Base-by-base conservation (phyloP, 2,113 vertebrate species). In the Gasterosteus aculeatus region DNA sequence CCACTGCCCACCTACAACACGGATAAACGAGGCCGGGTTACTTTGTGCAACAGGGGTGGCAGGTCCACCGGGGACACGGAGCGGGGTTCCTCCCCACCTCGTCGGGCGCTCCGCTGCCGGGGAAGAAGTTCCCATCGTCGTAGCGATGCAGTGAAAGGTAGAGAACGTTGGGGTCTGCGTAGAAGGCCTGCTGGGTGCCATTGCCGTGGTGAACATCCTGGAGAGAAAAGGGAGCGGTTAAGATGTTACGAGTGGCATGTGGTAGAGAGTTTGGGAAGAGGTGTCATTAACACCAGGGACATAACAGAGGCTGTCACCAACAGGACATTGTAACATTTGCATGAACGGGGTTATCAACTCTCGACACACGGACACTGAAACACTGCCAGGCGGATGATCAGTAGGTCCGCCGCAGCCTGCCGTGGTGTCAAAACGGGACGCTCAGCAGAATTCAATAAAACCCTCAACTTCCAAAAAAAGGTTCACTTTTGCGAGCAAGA, bases 101-200 rank as follows among this genome's bases (percentile, higher is more conserved):
- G 0, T 99, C 97, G 0, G 97, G 97, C 2, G 97, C 97, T 1
- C 98, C 98, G 0, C 98, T 99, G 92, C 98, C 98, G 0, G 98
- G 98, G 80, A 99, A 99, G 94, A 98, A 99, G 95, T 99, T 99
- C 19, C 98, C 98, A 0, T 99, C 97, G 0, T 99, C 98, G 2
- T 97, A 99, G 91, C 97, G 97, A 85, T 99, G 98, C 62, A 99
- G 92, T 0, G 98, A 99, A 88, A 99, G 86, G 15, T 99, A 99
- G 41, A 99, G 96, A 46, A 99, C 92, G 0, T 90, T 96, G 39
- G 98, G 96, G 77, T 99, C 97, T 0, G 90, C 82, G 93, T 99
- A 99, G 94, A 99, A 99, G 22, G 95, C 95, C 86, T 99, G 98
- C 88, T 99, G 98, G 33, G 94, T 96, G 42, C 94, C 94, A 2